Evolutionary conservation across 2,113 vertebrate genomes (phyloP), one percentile per base, ranked within the genome.

Genomic region (Recurvirostra avosetta): DNA sequence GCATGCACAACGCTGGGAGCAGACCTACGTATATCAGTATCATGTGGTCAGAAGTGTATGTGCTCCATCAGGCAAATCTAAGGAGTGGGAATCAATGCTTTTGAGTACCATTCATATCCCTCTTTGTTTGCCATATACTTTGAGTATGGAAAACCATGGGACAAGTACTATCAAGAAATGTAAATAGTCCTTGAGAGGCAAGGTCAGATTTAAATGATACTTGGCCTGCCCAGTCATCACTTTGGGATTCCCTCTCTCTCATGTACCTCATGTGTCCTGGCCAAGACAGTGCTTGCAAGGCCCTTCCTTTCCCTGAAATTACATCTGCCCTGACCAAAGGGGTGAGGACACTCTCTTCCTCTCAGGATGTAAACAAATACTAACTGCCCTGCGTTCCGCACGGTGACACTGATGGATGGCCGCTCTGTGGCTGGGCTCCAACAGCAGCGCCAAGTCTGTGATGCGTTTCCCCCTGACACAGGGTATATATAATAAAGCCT

Each of bases 361-460:
- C 84, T 92, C 94, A 91, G 92, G 80, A 97, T 85, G 92, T 96
- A 94, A 95, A 94, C 95, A 96, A 87, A 86, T 78, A 81, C 34
- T 40, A 67, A 74, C 59, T 59, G 82, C 62, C 65, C 76, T 89
- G 61, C 0, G 0, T 72, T 83, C 66, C 68, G n/a, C 61, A 45
- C 3, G 1, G 62, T 88, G 86, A 92, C 95, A 66, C 38, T 78
- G 92, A 95, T 29, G 68, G 88, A 94, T 74, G 63, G 83, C 71
- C 62, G 66, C 70, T 91, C 73, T 76, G 62, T 94, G 95, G 94
- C 80, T 94, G 84, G 27, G 38, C n/a, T 89, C 92, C 89, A 96
- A 78, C 22, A 89, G 83, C 92, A 94, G 70, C 5, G 55, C 80
- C 38, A 87, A 89, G 70, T 55, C 74, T 87, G 38, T 73, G 86